Percentiles rank a stretch among this genome's conserved stretches.
Evolutionary conservation across 1,140 invertebrate genomes (phyloP).

Genomic region (Dinoponera quadriceps): DNA sequence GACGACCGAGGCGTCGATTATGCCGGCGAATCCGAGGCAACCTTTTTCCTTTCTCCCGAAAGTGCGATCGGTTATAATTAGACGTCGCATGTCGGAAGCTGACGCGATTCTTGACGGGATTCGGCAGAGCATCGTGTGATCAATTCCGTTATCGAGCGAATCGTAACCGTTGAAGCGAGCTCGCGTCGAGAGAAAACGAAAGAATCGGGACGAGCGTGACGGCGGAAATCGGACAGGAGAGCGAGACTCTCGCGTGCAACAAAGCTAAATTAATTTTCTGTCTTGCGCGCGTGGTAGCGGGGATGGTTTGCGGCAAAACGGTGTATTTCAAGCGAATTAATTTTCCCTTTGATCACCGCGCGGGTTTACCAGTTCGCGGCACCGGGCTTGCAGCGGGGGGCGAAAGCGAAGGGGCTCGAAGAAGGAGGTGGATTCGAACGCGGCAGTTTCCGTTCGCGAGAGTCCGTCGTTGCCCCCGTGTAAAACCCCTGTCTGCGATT

Average conservation of each 20-base stretch:
- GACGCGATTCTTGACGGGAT: too few relatives aligned
- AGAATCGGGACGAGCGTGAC: background rate
- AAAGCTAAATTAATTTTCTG: conserved; percentile 64
- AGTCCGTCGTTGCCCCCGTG: conserved; percentile 17
- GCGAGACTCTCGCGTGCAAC: conserved; percentile 52
- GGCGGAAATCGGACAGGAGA: conserved; percentile 9
- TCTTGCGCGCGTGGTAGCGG: conserved; percentile 27
- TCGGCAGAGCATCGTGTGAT: too few relatives aligned
- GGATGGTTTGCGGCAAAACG: conserved; percentile 34
- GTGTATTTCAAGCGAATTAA: conserved; percentile 64
- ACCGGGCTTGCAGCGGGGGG: conserved; percentile 2
- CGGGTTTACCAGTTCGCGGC: conserved; percentile 60
- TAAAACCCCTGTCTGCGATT: conserved; percentile 16
- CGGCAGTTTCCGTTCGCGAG: conserved; percentile 29
- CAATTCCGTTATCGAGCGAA: too few relatives aligned
- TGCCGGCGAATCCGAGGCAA: too few relatives aligned
- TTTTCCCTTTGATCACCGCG: conserved; percentile 64
- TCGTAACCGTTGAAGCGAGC: too few relatives aligned
- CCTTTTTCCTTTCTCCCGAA: background rate
- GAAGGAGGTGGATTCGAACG: conserved; percentile 2
- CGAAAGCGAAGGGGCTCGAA: background rate
- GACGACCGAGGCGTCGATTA: conserved; percentile 21
- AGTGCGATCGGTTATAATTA: too few relatives aligned
- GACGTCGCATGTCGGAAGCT: too few relatives aligned
- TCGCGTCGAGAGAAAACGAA: background rate